Evolutionary conservation across 2,797 vertebrate species (phyloP), one percentile per base, ranked within the genome.

Genomic region (Basileuterus tristriatus): DNA sequence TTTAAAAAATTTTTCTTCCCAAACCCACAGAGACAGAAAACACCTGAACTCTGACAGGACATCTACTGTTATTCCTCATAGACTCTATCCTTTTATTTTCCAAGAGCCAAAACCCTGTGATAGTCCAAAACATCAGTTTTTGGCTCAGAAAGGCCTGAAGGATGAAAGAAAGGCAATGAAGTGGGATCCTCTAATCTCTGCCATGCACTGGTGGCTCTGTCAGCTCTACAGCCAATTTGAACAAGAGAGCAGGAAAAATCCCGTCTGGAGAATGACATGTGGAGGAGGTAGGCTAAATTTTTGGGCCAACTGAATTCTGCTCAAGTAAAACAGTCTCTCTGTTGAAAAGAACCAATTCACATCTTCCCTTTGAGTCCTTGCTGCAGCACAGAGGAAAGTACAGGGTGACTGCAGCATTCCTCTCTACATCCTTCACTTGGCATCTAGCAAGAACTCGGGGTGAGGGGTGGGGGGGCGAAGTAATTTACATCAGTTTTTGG

Each of bases 401-500:
- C 69, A 75, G 53, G 36, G 55, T 17, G 63, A 90, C 83, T 86
- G 76, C 95, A 75, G 69, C 2, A 0, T 71, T 65, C 53, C 68
- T 84, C 43, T 93, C 46, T 30, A 60, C 62, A 68, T 55, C 77
- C 77, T 86, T 75, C 69, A 24, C 21, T 24, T 26, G 46, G 62
- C 69, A 71, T 83, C 83, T 24, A 53, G 50, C 63, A 84, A 72
- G 58, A 83, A 59, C 85, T 59, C 1, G 37, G 37, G 37, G 37
- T 39, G 37, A 3, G 34, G 18, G 12, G 1, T 17, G 5, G 52
- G 32, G 11, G 24, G 12, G 7, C 1, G 7, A n/a, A 39, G 58
- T 41, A 15, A 89, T 71, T 94, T 89, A 83, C 47, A 91, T 94
- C 50, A 46, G 26, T 5, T 88, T 96, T 94, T 79, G 87, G 63